Evolutionary conservation across 2,888 invertebrate genomes (phyloP).

Genomic region (Drosophila silvestris): DNA sequence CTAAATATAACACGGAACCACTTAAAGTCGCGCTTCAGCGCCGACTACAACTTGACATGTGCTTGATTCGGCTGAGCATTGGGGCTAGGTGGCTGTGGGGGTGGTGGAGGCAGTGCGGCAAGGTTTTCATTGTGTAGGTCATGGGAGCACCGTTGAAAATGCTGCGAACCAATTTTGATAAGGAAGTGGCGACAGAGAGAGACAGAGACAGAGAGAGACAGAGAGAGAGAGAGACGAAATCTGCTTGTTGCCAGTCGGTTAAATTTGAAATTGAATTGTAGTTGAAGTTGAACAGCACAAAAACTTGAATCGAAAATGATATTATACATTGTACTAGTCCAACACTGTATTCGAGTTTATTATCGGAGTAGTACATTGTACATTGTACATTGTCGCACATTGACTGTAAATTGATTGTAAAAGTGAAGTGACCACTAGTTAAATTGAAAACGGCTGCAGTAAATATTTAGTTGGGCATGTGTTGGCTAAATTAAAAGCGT

Average conservation of each 20-base stretch:
- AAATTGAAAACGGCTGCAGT: neutral
- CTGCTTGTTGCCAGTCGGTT: conserved; percentile 10
- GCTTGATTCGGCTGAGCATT: neutral
- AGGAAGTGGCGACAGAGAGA: conserved; percentile 19
- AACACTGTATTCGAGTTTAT: no score
- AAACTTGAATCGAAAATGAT: conserved; percentile 6
- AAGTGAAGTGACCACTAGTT: neutral
- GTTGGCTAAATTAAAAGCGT: neutral
- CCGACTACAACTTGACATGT: conserved; percentile 31
- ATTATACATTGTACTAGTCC: neutral
- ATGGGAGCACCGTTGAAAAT: conserved; percentile 43
- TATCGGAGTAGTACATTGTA: neutral
- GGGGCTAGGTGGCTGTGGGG: neutral
- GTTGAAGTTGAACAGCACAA: neutral
- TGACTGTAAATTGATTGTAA: neutral
- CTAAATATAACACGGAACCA: conserved; percentile 36
- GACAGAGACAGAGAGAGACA: neutral
- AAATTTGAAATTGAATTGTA: conserved; percentile 4
- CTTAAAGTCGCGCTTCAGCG: conserved; percentile 73
- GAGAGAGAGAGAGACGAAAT: neutral
- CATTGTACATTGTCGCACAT: no score
- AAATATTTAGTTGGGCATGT: neutral
- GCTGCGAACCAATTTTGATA: conserved; percentile 56
- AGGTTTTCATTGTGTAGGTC: conserved; percentile 37
- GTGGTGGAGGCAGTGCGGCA: neutral